phyloP scores from a whole-genome alignment of 2,113 vertebrate species.

The Ammodramus savannarum region DNA sequence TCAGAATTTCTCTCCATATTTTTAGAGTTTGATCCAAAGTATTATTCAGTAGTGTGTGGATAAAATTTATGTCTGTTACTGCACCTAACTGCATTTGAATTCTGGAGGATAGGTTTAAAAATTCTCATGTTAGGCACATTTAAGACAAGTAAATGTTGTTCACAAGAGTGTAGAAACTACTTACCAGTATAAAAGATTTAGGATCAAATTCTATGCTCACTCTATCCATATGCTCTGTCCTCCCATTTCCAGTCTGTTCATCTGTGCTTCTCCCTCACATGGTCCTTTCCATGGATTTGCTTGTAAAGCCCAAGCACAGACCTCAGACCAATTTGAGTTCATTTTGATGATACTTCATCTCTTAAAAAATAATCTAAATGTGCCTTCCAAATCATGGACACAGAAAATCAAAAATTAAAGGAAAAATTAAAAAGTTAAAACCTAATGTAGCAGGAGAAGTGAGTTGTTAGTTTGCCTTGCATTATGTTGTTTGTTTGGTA shows the following conservation, averaged over 20 bases:
- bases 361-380: not conserved
- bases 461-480: not conserved
- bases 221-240: rapidly evolving
- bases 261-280: not conserved
- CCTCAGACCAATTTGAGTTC: not conserved
- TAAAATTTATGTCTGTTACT: not conserved
- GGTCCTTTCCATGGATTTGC: not conserved
- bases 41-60: not conserved
- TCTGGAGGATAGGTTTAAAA: not conserved
- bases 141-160: not conserved
- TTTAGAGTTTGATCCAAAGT: not conserved
- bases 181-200: not conserved
- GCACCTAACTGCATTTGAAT: not conserved
- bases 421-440: not conserved
- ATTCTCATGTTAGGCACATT: not conserved
- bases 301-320: not conserved
- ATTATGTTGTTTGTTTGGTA: not conserved
- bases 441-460: not conserved
- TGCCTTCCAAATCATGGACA: not conserved
- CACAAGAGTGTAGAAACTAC: not conserved
- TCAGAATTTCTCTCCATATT: not conserved
- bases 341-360: not conserved
- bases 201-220: not conserved
- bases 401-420: not conserved
- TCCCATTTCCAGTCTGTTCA: not conserved